These are phyloP conservation scores for Mesorhabditis sp. DNA, from an alignment of 2,888 invertebrate genomes.

Conservation along the genomic window DNA sequence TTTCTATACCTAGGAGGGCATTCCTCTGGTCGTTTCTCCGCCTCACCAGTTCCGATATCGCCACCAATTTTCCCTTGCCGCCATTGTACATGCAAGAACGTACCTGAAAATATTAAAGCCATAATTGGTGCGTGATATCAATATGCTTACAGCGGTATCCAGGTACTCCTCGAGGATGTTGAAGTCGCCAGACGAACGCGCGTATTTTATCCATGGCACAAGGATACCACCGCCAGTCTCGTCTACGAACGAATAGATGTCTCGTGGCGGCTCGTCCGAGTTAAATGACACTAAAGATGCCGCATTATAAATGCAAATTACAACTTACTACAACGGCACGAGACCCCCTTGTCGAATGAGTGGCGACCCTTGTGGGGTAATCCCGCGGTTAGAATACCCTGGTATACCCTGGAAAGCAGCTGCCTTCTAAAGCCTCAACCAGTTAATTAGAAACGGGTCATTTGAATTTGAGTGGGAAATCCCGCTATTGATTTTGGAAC, in stretches of 20 bases:
- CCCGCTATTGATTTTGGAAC: no score
- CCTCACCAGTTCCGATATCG: conserved; percentile 81
- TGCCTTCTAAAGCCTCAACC: no score
- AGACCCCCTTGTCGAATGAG: no score
- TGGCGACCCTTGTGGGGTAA: no score
- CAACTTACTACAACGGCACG: no score
- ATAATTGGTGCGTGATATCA: not conserved
- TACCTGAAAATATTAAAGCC: conserved; percentile 62
- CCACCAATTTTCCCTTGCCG: conserved; percentile 83
- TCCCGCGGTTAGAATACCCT: no score
- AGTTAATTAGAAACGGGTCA: no score
- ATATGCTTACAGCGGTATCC: conserved; percentile 65
- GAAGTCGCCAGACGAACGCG: conserved; percentile 39
- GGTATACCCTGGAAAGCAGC: no score
- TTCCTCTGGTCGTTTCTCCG: conserved; percentile 74
- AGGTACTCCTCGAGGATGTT: conserved; percentile 42
- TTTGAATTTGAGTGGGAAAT: no score
- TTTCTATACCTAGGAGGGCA: conserved; percentile 29
- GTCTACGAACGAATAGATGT: conserved; percentile 45
- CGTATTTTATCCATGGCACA: conserved; percentile 45
- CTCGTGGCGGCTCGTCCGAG: conserved; percentile 33
- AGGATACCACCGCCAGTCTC: conserved; percentile 46
- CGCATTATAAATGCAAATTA: no score
- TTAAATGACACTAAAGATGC: conserved; percentile 36
- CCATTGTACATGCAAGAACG: conserved; percentile 88